Evolutionary conservation across 2,888 invertebrate species (phyloP), one percentile per base, ranked within the genome.

Genomic region (Chironomus tentans): DNA sequence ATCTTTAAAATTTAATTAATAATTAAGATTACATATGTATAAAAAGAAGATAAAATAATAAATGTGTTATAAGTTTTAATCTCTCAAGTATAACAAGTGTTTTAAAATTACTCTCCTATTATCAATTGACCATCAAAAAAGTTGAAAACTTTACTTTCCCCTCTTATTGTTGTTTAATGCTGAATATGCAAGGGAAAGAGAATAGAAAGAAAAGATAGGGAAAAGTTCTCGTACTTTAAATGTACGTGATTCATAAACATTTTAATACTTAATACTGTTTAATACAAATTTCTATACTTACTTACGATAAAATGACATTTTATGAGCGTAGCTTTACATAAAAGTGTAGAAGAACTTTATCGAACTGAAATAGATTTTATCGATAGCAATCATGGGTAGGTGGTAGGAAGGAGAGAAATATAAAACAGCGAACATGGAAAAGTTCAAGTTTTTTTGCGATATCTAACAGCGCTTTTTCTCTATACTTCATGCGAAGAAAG

Each of bases 161-260:
- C 38, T 38, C 38, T 38, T 38, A 10, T 10, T 38, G 38, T 38
- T 38, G 10, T 38, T 38, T 38, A 38, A 38, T 50, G n/a, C 50
- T 50, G 15, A n/a, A n/a, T 7, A 56, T 18, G 18, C 56, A 15
- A 56, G n/a, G 18, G 56, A 38, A 38, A 10, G 38, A 18, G 56
- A n/a, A 4, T 15, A 18, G n/a, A 56, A 56, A 15, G 50, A 56
- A 56, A 56, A 10, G 24, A 68, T 28, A 24, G n/a, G 68, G 6
- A 65, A 68, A 68, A 28, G 22, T 68, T 7, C 48, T 68, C 15
- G 5, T 69, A 56, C 56, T 56, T 70, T 46, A 13, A 70, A 21
- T 70, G 50, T 22, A 70, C 70, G 70, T 70, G 70, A 70, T 70
- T 50, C 13, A 70, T 50, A 70, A 70, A 50, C 70, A 50, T 48